Conservation (phyloP, 1,140 invertebrate genomes). For the Nasonia longicornis region DNA sequence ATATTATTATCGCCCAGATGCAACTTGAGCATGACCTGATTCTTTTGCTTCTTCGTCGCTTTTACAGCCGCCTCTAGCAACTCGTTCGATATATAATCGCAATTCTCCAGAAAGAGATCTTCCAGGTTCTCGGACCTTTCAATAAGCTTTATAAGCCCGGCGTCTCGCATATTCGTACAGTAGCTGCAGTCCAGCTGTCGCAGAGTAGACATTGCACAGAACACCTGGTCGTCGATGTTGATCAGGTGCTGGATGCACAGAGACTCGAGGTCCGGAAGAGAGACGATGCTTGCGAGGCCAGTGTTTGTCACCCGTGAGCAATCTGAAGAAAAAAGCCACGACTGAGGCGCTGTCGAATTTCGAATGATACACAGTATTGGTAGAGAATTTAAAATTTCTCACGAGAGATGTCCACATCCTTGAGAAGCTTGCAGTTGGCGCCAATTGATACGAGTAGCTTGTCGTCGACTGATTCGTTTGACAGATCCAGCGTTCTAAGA, state of each 20-base stretch:
- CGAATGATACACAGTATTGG: too few relatives aligned
- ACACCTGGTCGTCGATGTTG: conserved; percentile 24
- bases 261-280: background rate
- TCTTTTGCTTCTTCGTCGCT: conserved; percentile 16
- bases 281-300: conserved; percentile 12
- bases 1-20: conserved; percentile 3
- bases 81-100: conserved; percentile 22
- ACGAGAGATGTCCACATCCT: conserved; percentile 2
- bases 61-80: conserved; percentile 14
- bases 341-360: too few relatives aligned
- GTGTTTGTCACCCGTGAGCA: conserved; percentile 17
- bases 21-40: conserved; percentile 12
- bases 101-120: conserved; percentile 1
- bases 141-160: background rate
- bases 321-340: conserved; percentile 1
- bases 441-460: background rate
- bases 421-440: conserved; percentile 19
- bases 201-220: conserved; percentile 1
- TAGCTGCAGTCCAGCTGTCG: conserved; percentile 18
- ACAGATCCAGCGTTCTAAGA: conserved; percentile 6
- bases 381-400: background rate
- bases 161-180: background rate
- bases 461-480: conserved; percentile 21
- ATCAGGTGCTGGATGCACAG: background rate
- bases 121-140: conserved; percentile 10